Evolutionary conservation across 2,797 vertebrate genomes (phyloP), one percentile per base, ranked within the genome.

Genomic region (Gymnothorax reevesii): DNA sequence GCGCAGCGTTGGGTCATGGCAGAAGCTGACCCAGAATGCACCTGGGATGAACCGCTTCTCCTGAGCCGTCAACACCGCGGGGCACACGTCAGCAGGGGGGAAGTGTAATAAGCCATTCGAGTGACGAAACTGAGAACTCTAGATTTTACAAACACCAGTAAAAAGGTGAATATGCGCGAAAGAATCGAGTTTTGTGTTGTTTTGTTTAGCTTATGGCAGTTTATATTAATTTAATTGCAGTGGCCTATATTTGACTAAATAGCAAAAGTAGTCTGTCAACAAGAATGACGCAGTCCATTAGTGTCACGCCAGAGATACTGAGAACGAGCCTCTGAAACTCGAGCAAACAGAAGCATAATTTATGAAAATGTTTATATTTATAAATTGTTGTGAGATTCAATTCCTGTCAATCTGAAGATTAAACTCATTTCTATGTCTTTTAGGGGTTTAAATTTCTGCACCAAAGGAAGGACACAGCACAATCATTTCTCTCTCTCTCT

Each of bases 21-120:
- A 77, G 62, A 82, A 33, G 49, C 69, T 22, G 13, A 55, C 85
- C 73, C 73, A 82, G 27, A 83, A 84, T 84, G 79, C 84, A 87
- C 75, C 64, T n/a, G 20, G 15, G 75, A 17, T 57, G 13, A 59
- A 80, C 52, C 25, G 60, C 55, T 0, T 7, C 22, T 83, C 57
- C 54, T 27, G 10, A 10, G 22, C 55, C 42, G 83, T 87, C 75
- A 88, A 57, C 66, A 27, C 25, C 13, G 55, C 15, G 82, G 9
- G 25, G n/a, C 7, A 54, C 2, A n/a, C 77, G n/a, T 4, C 77
- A 9, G 52, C 22, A 9, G 52, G 49, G 2, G 73, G 73, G n/a
- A n/a, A 20, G 20, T 2, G 17, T 0, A 80, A 55, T 55, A n/a
- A 80, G 2, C 52, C 52, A 3, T 55, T n/a, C 13, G 52, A 22